Percentiles rank a stretch among this genome's conserved stretches.
Evolutionary conservation across 2,888 invertebrate genomes (phyloP).

Genomic region (Leucoptera coffeella): DNA sequence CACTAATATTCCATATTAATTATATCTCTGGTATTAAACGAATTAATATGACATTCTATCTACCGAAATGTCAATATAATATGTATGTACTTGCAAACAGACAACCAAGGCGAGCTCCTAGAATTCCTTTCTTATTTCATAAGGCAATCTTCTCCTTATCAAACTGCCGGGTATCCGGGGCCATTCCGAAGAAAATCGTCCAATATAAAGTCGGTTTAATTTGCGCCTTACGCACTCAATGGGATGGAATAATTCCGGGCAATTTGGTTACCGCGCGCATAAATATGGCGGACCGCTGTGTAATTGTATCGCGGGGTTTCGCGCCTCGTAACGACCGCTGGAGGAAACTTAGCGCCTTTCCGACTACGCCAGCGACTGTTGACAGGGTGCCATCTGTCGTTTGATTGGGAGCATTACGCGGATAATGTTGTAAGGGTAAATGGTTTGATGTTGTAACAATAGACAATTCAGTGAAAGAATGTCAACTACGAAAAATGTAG

Average conservation of each 20-base stretch:
- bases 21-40: no score
- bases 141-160: constrained; percentile 52
- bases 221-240: constrained; percentile 55
- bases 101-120: no score
- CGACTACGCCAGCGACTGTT: constrained; percentile 19
- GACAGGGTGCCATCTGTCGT: constrained; percentile 8
- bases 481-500: no score
- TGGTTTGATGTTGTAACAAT: no score
- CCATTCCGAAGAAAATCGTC: constrained; percentile 47
- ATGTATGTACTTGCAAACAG: no score
- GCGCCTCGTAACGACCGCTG: constrained; percentile 49
- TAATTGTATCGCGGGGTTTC: constrained; percentile 52
- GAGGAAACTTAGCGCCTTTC: constrained; percentile 46
- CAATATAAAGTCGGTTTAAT: constrained; percentile 55
- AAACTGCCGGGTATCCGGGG: constrained; percentile 46
- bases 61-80: no score
- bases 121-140: constrained; percentile 51
- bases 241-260: constrained; percentile 55
- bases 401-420: no score
- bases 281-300: constrained; percentile 48
- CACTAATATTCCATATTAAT: no score
- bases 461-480: no score
- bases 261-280: constrained; percentile 53
- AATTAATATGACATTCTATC: no score
- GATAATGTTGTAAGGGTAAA: no score